phyloP scores from a whole-genome alignment of 2,113 vertebrate genomes.

The Dipodomys merriami region DNA sequence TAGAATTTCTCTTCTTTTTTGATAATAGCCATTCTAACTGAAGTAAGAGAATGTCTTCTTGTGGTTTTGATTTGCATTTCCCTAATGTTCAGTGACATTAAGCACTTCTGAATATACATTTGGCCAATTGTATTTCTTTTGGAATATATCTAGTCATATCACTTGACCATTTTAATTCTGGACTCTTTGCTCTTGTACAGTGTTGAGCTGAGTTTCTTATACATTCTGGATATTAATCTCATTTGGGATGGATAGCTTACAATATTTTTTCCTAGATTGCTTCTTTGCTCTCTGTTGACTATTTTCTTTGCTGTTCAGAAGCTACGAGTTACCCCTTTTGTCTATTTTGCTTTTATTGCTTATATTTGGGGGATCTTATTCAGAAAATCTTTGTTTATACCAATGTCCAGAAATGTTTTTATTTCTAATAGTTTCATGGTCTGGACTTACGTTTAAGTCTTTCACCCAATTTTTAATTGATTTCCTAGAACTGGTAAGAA shows the following conservation, averaged over 20 bases:
- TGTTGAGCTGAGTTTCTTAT: not conserved
- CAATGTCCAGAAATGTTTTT: not conserved
- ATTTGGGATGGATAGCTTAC: not conserved
- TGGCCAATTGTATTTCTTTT: not conserved
- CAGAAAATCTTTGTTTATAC: not conserved
- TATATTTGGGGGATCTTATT: not conserved
- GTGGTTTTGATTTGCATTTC: not conserved
- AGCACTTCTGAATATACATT: not conserved
- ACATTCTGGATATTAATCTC: not conserved
- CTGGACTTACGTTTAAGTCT: not conserved
- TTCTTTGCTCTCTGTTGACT: not conserved
- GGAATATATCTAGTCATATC: not conserved
- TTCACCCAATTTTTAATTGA: not conserved
- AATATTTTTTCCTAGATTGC: not conserved
- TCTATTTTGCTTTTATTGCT: not conserved
- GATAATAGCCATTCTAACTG: not conserved
- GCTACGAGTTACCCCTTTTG: not conserved
- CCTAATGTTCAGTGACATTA: not conserved
- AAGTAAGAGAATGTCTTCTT: not conserved
- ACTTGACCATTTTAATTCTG: not conserved
- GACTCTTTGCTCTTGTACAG: not conserved
- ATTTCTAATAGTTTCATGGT: not conserved
- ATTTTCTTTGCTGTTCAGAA: not conserved
- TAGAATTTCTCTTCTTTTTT: not conserved
- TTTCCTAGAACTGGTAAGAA: slow-evolving; percentile 1